Evolutionary conservation across 2,888 invertebrate species (phyloP), one percentile per base, ranked within the genome.

Genomic region (Eremobia ochroleuca): DNA sequence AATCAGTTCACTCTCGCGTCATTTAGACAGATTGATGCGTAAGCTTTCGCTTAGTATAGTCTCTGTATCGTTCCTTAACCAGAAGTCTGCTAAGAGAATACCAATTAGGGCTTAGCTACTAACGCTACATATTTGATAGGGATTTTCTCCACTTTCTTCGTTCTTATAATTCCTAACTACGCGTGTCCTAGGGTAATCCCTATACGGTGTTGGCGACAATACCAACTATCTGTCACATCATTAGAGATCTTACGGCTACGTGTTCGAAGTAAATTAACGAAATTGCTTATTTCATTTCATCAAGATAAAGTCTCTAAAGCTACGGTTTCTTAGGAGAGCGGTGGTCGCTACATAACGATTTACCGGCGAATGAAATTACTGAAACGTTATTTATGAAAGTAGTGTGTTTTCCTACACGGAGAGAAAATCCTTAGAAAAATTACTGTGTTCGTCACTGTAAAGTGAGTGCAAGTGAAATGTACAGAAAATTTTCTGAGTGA

Each of bases 131-230:
- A 64, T 59, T 85, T 70, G 37, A 81, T 77, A 81, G 72, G n/a
- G 18, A 68, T 72, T 84, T 82, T 82, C 73, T 73, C 74, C 31
- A 79, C 83, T 85, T 82, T 84, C 83, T 73, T 43, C 13, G 65
- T 49, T 82, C 73, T 82, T 72, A 62, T 55, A 67, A 83, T 83
- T 85, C 82, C 40, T 77, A 73, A 71, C 81, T 72, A 76, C 69
- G 65, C 55, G 13, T 65, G 58, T 69, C 40, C 49, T 62, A 73
- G 0, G 66, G 43, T 78, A 83, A 83, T 81, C 67, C 52, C 18
- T 15, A 21, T 8, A 13, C 25, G 28, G 73, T 59, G 55, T 61
- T 55, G 72, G 59, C 69, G 75, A 70, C 68, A 69, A 84, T n/a
- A n/a, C n/a, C n/a, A n/a, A 83, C 66, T 15, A 69, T 66, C 79